Conservation (phyloP, 2,888 invertebrate species). For the Alloscopus bannaensis region DNA sequence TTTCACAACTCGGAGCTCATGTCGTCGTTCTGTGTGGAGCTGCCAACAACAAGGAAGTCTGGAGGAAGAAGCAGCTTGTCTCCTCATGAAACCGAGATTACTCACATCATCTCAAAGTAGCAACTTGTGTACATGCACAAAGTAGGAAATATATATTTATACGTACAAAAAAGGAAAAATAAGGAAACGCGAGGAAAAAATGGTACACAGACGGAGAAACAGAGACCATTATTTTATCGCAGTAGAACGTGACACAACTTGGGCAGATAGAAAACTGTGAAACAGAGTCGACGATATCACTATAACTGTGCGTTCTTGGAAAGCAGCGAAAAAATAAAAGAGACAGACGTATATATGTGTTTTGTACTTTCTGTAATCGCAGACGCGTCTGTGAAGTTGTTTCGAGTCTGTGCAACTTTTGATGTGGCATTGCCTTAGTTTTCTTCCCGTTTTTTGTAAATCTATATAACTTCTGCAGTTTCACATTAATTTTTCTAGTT, state of each 20-base stretch:
- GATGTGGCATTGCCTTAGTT: no score
- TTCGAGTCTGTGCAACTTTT: no score
- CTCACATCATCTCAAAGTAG: constrained; percentile 39
- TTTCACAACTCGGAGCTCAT: constrained; percentile 44
- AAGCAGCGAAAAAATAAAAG: constrained; percentile 9
- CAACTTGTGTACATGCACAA: constrained; percentile 12
- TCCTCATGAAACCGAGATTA: constrained; percentile 59
- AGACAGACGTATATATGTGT: no score
- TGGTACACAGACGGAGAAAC: neutral
- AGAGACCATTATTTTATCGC: constrained; percentile 14
- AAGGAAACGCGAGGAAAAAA: constrained; percentile 4
- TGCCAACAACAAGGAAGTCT: constrained; percentile 54
- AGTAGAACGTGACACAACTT: neutral
- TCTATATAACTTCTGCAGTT: no score
- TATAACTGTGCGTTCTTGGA: no score
- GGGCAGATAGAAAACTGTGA: neutral
- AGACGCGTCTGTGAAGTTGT: no score
- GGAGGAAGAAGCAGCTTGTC: constrained; percentile 57
- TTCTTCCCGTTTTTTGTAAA: no score
- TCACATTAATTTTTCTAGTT: no score
- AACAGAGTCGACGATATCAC: no score
- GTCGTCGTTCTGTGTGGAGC: no score
- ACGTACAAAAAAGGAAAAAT: constrained; percentile 4
- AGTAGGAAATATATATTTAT: constrained; percentile 15
- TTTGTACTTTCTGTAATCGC: no score